Evolutionary conservation across 2,888 invertebrate genomes (phyloP), one percentile per base, ranked within the genome.

Genomic region (Anodontia alba): DNA sequence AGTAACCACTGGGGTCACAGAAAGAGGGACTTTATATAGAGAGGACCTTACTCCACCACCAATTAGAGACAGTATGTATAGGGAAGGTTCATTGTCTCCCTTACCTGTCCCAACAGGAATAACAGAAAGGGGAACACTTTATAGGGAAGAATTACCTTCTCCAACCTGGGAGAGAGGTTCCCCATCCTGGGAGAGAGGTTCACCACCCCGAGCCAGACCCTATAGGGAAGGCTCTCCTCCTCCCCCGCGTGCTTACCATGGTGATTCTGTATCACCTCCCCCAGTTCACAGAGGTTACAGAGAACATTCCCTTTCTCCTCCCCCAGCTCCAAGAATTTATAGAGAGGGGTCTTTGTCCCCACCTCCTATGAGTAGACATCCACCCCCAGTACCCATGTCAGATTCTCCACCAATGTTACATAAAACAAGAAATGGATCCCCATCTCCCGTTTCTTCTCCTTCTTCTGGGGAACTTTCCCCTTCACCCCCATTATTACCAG

Each of bases 41-140:
- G 86, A 83, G 49, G 73, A 86, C 54, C 80, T 84, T 54, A 84
- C 80, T 29, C 82, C 84, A 3, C 82, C 84, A n/a, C 83, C 84
- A 31, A 79, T 78, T 15, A n/a, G 82, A 29, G 72, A 76, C 17
- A 29, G 67, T 46, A 1, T 8, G 10, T 80, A 84, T 71, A 70
- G 74, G 51, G 84, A 84, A 49, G 79, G 62, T 23, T 77, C 83
- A 15, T 57, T 71, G 33, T 84, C 84, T 15, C 78, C 84, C 15
- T 20, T 70, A 51, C 78, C 85, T 15, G 70, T 83, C 42, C 81
- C 81, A 20, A 80, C 87, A 29, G 77, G 87, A 23, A 79, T 83
- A 5, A 78, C 84, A 23, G 81, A 83, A 66, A 70, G 85, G 38
- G 80, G 87, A 26, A 85, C 85, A 15, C n/a, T 85, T 46, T 85